Evolutionary conservation across 2,797 vertebrate species (phyloP).

Genomic region (Anableps anableps): DNA sequence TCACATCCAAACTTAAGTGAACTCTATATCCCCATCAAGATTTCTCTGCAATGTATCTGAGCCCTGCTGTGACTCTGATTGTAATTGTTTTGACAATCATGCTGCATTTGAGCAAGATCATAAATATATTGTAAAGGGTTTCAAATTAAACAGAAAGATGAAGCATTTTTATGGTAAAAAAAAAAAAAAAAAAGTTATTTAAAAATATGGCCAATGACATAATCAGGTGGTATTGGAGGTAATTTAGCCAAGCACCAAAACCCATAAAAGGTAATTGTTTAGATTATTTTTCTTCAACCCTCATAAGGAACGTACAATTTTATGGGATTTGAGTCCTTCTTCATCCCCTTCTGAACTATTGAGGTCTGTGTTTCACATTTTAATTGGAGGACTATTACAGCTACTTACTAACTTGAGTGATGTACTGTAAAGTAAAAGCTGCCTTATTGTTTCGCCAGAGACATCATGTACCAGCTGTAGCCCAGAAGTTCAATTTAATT

Average conservation of each 20-base stretch:
- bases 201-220: background rate
- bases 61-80: constrained; percentile 48
- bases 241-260: background rate
- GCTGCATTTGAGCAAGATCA: constrained; percentile 28
- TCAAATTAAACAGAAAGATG: constrained; percentile 9
- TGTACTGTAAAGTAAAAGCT: too few species aligned
- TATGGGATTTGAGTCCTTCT: background rate
- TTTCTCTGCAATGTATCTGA: constrained; percentile 39
- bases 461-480: too few species aligned
- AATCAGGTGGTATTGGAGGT: background rate
- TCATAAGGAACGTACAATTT: background rate
- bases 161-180: background rate
- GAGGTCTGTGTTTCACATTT: too few species aligned
- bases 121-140: constrained; percentile 1
- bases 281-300: background rate
- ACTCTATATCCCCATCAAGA: constrained; percentile 32
- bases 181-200: background rate
- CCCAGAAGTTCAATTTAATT: too few species aligned
- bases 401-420: too few species aligned
- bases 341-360: too few species aligned
- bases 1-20: constrained; percentile 37
- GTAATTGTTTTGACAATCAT: constrained; percentile 39
- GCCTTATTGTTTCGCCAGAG: too few species aligned
- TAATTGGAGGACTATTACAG: too few species aligned
- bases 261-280: background rate